Base-by-base conservation (phyloP, 1,140 invertebrate genomes). In the Drosophila insularis region DNA sequence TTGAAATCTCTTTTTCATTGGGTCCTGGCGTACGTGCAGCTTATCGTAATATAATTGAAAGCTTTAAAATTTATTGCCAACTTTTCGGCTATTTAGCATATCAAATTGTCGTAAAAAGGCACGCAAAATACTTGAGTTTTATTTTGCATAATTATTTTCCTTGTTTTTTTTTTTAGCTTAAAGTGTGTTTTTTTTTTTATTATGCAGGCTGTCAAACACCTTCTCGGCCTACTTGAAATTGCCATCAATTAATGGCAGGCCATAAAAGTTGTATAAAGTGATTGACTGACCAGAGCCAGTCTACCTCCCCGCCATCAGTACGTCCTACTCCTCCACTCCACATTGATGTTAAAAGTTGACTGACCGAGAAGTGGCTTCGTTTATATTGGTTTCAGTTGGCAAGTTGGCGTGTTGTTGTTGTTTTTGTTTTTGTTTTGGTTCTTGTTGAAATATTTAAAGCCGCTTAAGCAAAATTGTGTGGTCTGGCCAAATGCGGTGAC, bases 361-460 rank as follows among this genome's bases (percentile, higher is more conserved):
- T 86, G 81, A 86, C 81, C 80, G 76, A 69, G 40, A 60, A 53
- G 46, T 37, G 19, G 59, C 11, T 55, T 21, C 59, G 10, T 55
- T 69, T 56, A 58, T 58, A 54, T 39, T 68, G 53, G 63, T 32
- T 59, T 61, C 63, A 63, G 61, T 82, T 74, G 73, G 54, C 43
- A n/a, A 63, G 54, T 82, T 74, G 73, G 54, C 43, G 43, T 50
- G 43, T 50, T 50, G 17, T 50, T 50, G 43, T 50, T 37, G 35
- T 37, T 37, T 10, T 37, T 11, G 14, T 17, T 46, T 17, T 50
- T 19, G 4, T n/a, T 50, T 5, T 21, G 11, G 17, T 87, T 77
- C 75, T 76, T 87, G 82, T 80, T 89, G 76, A 87, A 89, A 87
- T 89, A 89, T 89, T 89, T 89, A 89, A 89, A 84, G 86, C 84